Conservation (phyloP, 2,888 invertebrate species). For the Drosophila algonquin region DNA sequence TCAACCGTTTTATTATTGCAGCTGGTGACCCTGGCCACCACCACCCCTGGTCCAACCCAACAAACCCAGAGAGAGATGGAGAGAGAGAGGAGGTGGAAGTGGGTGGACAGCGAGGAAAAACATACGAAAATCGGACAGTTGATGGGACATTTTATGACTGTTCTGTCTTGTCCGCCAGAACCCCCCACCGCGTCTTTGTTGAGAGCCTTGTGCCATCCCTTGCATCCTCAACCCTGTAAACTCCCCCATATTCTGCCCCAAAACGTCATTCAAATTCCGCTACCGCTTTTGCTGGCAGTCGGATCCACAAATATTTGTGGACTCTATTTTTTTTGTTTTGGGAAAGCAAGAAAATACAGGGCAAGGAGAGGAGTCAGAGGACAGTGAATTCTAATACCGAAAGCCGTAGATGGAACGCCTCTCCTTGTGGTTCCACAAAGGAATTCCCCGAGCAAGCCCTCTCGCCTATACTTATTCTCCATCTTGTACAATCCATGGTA, state of each 20-base stretch:
- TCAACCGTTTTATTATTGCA: constrained; percentile 47
- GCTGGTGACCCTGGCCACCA: constrained; percentile 26
- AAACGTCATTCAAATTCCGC: too few relatives aligned
- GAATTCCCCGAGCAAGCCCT: too few relatives aligned
- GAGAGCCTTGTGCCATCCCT: neutral
- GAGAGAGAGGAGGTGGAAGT: neutral
- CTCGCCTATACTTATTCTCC: neutral
- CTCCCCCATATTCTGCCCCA: neutral
- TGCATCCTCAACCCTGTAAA: neutral
- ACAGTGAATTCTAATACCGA: too few relatives aligned
- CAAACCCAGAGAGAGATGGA: neutral
- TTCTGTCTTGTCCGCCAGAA: constrained; percentile 9
- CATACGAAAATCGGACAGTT: constrained; percentile 45
- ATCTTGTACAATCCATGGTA: neutral
- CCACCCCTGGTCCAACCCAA: neutral
- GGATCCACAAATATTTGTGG: too few relatives aligned
- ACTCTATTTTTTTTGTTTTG: too few relatives aligned
- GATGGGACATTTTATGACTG: constrained; percentile 40
- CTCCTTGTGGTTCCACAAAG: too few relatives aligned
- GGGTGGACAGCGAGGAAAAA: constrained; percentile 10
- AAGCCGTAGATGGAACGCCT: too few relatives aligned
- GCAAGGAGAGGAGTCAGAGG: too few relatives aligned
- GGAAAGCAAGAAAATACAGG: too few relatives aligned
- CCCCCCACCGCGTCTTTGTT: neutral
- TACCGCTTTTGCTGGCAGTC: too few relatives aligned